Evolutionary conservation across 2,113 vertebrate species (phyloP).

Genomic region (Macrotus californicus): DNA sequence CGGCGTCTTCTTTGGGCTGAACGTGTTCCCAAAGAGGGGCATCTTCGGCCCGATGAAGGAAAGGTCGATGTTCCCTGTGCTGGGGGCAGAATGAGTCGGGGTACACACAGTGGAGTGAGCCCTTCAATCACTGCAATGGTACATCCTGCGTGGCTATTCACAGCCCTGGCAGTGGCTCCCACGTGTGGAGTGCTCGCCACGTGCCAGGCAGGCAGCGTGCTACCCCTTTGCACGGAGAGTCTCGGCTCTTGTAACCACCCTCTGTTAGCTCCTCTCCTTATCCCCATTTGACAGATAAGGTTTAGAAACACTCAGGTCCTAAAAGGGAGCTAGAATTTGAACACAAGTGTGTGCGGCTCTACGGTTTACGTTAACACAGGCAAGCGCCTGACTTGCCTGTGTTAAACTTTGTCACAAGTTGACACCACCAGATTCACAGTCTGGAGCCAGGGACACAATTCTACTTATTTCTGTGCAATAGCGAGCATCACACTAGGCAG

Average conservation of each 20-base stretch:
- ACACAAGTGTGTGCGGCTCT: not conserved
- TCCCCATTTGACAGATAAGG: not conserved
- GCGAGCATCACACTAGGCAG: not conserved
- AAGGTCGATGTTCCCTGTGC: not conserved
- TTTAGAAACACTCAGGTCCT: not conserved
- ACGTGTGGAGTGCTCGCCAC: accelerated
- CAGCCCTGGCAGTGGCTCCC: not conserved
- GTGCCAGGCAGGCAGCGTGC: not conserved
- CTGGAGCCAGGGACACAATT: not conserved
- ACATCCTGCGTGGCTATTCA: not conserved
- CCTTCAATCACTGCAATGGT: not conserved
- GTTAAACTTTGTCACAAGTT: not conserved
- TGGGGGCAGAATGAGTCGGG: not conserved
- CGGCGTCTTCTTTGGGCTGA: conserved; percentile 96
- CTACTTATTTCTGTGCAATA: not conserved
- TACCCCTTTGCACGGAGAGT: not conserved
- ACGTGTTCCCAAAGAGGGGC: conserved; percentile 91
- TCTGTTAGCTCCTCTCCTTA: not conserved
- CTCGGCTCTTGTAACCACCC: not conserved
- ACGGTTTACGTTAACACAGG: not conserved
- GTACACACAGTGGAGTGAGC: not conserved
- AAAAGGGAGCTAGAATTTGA: not conserved
- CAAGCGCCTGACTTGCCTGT: not conserved
- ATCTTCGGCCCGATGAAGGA: conserved; percentile 65
- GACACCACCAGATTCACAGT: not conserved